phyloP scores from a whole-genome alignment of 2,113 vertebrate species.

The Pagrus major region DNA sequence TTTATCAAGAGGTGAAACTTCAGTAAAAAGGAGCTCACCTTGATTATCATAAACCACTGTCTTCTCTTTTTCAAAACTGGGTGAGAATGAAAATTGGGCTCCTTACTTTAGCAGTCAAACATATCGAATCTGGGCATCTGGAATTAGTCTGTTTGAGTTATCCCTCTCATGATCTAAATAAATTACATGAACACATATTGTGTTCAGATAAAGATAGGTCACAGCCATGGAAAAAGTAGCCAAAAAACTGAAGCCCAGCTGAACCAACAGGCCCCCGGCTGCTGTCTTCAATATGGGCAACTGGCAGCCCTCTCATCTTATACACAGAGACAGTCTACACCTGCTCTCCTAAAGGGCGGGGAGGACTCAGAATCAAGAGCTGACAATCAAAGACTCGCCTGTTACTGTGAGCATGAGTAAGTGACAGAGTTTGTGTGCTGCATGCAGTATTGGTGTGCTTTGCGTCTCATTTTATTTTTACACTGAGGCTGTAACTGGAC shows the following conservation, averaged over 20 bases:
- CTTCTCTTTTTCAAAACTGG: neutral
- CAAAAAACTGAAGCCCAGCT: conserved; percentile 42
- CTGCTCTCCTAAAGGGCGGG: conserved; percentile 43
- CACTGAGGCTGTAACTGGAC: neutral
- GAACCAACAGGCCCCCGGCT: conserved; percentile 38
- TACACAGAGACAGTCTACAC: conserved; percentile 50
- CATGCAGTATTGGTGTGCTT: neutral
- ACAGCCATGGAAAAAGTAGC: neutral
- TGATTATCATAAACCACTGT: neutral
- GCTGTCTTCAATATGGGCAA: conserved; percentile 35
- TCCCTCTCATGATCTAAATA: neutral
- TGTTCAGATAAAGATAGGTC: conserved; percentile 10
- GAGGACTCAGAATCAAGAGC: conserved; percentile 36
- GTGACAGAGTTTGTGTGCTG: neutral
- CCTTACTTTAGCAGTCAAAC: neutral
- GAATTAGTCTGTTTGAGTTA: neutral
- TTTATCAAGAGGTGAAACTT: conserved; percentile 38
- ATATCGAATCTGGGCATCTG: neutral
- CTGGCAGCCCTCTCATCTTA: conserved; percentile 35
- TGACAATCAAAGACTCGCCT: conserved; percentile 37
- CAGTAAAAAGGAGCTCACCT: conserved; percentile 9
- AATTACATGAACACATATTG: neutral
- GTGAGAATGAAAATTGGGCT: neutral
- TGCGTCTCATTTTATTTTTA: neutral
- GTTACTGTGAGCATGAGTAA: conserved; percentile 1